Base-by-base conservation (phyloP, 2,113 vertebrate genomes). In the Mus pahari region DNA sequence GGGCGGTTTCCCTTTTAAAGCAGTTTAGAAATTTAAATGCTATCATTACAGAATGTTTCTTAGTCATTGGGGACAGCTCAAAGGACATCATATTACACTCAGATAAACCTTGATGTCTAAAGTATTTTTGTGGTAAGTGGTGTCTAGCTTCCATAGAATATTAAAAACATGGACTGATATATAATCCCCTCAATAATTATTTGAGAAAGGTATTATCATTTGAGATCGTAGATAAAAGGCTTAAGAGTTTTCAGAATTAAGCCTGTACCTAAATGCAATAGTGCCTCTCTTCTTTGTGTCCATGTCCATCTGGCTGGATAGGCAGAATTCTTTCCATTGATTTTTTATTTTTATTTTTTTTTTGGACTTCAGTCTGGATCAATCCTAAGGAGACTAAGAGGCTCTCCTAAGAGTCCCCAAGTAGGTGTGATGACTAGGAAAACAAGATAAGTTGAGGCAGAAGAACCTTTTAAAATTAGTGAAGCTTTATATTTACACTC, bases 201-300 rank as follows among this genome's bases (percentile, higher is more conserved):
- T 91, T 93, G 31, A 94, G 83, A 68, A 96, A 81, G n/a, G n/a
- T 86, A 91, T 62, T 93, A 58, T 91, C 60, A 84, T 84, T 84
- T 84, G 55, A 20, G 48, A 81, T 45, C n/a, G 16, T 70, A 89
- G 64, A 33, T 93, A 50, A 75, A 53, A 86, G 16, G 70, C n/a
- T 26, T 58, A 7, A 20, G 58, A 93, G 10, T 68, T 50, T 86
- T 50, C 19, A 86, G 62, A 68, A 68, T 86, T 86, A 86, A 36
- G 60, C 45, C 19, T 68, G 62, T 86, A 68, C 83, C 19, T 50
- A 48, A 86, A 50, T 68, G 28, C 42, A 86, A 9, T 86, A 89
- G 5, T 95, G 55, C 83, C 86, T 79, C 6, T 14, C 11, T 68
- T 68, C 91, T 26, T 5, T 60, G 66, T 62, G 33, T 74, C 9